Base-by-base conservation (phyloP, 2,113 vertebrate species). In the Toxostoma redivivum region DNA sequence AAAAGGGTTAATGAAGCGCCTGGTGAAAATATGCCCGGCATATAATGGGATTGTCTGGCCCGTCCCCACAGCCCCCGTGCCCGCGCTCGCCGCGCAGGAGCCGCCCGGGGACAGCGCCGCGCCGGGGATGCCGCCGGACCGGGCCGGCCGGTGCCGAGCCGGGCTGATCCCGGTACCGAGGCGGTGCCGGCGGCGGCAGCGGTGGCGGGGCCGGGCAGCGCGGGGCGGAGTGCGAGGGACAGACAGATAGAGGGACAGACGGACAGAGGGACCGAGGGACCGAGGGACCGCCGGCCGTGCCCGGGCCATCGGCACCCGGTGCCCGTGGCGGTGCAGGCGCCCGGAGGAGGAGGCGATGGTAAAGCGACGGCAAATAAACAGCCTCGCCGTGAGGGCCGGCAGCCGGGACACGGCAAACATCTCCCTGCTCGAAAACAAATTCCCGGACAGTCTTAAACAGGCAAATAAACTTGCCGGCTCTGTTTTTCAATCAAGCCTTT, bases 381-480 rank as follows among this genome's bases (percentile, higher is more conserved):
- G 79, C 90, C 81, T 44, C 78, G 77, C 86, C 81, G 85, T 76
- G 72, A 94, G 94, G 93, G 81, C 94, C 91, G 92, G 92, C 54
- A 47, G 87, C 90, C 93, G 78, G 89, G n/a, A 9, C 62, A 19
- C 25, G 82, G 92, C 74, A 92, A 91, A 42, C 23, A 33, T 93
- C 72, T 88, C 92, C 96, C 96, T 58, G 80, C 94, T 97, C 92
- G 90, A 97, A 97, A 97, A 95, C 93, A 96, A 95, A 96, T 91
- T 94, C 96, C 88, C 86, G 92, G 71, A 81, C 92, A 85, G 92
- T 44, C 89, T 97, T 97, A 95, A 97, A 96, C 86, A 88, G 96
- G 95, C 97, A 96, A 96, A 96, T 96, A 95, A 97, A 97, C n/a
- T 90, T 45, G 62, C 91, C 94, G 64, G 82, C 60, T 97, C 76